Conservation (phyloP, 2,797 vertebrate genomes). For the Alca torda region DNA sequence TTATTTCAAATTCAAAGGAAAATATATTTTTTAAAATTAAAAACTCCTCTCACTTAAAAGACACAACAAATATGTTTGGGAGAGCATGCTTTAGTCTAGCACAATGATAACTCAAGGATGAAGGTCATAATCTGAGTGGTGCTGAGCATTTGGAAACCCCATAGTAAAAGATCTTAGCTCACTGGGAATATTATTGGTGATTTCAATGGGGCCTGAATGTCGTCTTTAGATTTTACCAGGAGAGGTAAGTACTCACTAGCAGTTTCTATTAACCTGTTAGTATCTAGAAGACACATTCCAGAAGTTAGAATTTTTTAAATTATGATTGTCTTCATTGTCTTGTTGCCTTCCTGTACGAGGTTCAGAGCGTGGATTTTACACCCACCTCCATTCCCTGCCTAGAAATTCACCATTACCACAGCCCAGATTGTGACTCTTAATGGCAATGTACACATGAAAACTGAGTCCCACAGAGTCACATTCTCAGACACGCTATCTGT, state of each 20-base stretch:
- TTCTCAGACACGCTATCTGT: neutral
- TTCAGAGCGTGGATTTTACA: neutral
- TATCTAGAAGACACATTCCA: neutral
- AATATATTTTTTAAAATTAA: slow-evolving; percentile 71
- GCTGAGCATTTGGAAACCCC: neutral
- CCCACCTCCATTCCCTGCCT: neutral
- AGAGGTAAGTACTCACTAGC: neutral
- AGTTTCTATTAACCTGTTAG: neutral
- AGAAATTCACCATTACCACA: neutral
- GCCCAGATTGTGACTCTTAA: neutral
- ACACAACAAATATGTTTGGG: neutral
- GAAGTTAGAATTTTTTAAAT: neutral
- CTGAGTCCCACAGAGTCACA: fast-evolving
- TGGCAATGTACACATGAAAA: neutral
- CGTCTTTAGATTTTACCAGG: neutral
- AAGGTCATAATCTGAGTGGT: neutral
- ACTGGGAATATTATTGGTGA: neutral
- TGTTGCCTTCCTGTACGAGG: neutral
- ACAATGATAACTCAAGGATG: neutral
- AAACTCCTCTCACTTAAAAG: slow-evolving; percentile 44
- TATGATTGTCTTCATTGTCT: neutral
- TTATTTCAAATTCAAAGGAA: slow-evolving; percentile 69
- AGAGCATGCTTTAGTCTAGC: neutral
- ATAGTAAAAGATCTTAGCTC: neutral
- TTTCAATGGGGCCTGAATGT: neutral